These are phyloP conservation scores for Eciton burchellii DNA, from an alignment of 1,140 invertebrate genomes.

Conservation along the genomic window DNA sequence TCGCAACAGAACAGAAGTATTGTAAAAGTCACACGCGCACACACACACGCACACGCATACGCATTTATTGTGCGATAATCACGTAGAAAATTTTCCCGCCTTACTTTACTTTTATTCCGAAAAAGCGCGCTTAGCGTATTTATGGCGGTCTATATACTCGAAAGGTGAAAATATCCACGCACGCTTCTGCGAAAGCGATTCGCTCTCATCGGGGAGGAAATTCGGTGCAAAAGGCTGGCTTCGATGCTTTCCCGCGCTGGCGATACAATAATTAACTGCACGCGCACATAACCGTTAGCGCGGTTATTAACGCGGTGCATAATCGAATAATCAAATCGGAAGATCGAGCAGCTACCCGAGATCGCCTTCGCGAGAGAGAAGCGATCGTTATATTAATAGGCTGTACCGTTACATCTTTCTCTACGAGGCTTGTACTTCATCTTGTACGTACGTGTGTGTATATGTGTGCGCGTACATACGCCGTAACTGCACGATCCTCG, in stretches of 20 bases:
- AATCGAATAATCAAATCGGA: conserved; percentile 17
- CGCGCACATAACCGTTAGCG: not conserved
- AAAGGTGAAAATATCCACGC: too few species aligned
- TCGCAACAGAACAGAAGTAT: too few species aligned
- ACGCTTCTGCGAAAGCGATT: too few species aligned
- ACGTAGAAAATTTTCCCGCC: too few species aligned
- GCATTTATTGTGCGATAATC: too few species aligned
- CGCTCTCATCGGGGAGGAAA: not conserved
- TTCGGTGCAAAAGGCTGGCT: not conserved
- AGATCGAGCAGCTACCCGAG: not conserved
- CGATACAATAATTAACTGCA: conserved; percentile 7
- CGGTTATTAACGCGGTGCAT: not conserved
- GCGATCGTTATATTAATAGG: not conserved
- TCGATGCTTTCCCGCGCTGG: not conserved
- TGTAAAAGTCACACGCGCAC: too few species aligned
- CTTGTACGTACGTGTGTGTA: too few species aligned
- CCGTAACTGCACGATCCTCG: not conserved
- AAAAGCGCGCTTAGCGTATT: too few species aligned
- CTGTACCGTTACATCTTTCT: not conserved
- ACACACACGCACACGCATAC: too few species aligned
- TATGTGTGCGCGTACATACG: too few species aligned
- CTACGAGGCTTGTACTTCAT: not conserved
- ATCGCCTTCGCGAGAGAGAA: not conserved
- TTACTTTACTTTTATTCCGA: too few species aligned
- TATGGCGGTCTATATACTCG: too few species aligned